A percentile compares a stretch with the other conserved stretches of the same genome.
phyloP scores from a whole-genome alignment of 2,888 invertebrate species.

The Trypoxylon attenuatum region DNA sequence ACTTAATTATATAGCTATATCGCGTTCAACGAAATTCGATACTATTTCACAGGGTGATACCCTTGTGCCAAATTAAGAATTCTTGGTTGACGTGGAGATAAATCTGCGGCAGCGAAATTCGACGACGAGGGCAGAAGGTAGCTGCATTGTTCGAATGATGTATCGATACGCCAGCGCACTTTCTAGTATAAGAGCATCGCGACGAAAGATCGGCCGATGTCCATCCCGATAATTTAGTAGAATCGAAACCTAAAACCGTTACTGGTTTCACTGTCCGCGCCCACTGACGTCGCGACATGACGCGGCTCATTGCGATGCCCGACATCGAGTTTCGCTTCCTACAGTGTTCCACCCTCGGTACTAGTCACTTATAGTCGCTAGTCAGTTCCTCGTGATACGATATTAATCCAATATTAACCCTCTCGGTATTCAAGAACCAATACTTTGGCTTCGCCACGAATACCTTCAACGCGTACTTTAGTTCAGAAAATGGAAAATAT shows the following conservation, averaged over 20 bases:
- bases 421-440: too few relatives aligned
- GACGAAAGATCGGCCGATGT: conserved; percentile 31
- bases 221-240: conserved; percentile 24
- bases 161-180: conserved; percentile 35
- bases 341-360: not conserved
- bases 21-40: too few relatives aligned
- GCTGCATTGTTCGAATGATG: conserved; percentile 41
- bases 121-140: conserved; percentile 18
- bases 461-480: too few relatives aligned
- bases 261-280: not conserved
- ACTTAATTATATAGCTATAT: too few relatives aligned
- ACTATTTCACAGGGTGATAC: too few relatives aligned
- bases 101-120: conserved; percentile 1
- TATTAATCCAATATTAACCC: too few relatives aligned
- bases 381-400: too few relatives aligned
- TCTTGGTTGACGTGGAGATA: conserved; percentile 13
- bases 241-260: conserved; percentile 25
- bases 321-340: not conserved
- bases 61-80: not conserved
- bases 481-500: too few relatives aligned
- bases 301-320: not conserved
- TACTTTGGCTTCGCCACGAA: too few relatives aligned
- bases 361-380: too few relatives aligned
- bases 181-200: conserved; percentile 41
- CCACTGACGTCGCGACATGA: not conserved